Base-by-base conservation (phyloP, 2,113 vertebrate genomes). In the Cathartes aura region DNA sequence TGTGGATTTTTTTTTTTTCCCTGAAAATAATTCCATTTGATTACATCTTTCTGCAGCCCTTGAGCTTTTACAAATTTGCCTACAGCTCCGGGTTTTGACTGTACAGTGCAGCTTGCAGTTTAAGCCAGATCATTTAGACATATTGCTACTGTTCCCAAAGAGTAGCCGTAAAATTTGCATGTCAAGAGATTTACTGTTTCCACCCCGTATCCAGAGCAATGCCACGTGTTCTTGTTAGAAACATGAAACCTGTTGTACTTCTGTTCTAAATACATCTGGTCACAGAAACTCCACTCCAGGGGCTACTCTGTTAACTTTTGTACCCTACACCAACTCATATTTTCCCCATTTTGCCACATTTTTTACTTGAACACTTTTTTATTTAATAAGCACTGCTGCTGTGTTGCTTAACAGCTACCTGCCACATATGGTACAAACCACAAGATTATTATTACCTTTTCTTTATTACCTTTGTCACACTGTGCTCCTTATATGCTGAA, bases 71-170 rank as follows among this genome's bases (percentile, higher is more conserved):
- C 40, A 24, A 7, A 27, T 23, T 36, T 78, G n/a, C 47, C 75
- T 38, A 3, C 13, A 40, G 55, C 23, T 76, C 8, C 62, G 48
- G 34, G 32, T 9, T 86, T 21, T 26, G 50, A n/a, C 42, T 5
- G 8, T 11, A 11, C 27, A 32, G 29, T 13, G 34, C 58, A 70
- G 62, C 62, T 42, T 58, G 74, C 64, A 27, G 18, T 5, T 52
- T 70, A 34, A 70, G n/a, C 38, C 38, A 30, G 36, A 26, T 12
- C 29, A 17, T 7, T 38, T 15, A 72, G 13, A 63, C 21, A 5
- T 0, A 0, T 2, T 0, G 6, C 21, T 89, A 6, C 64, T 62
- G 72, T 24, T 83, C 36, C 21, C 53, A 42, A 81, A 27, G 59
- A 79, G 12, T 6, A 6, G 2, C 59, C 40, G 29, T n/a, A 50